A percentile compares a stretch with the other conserved stretches of the same genome.
These are phyloP conservation scores for Siphamia tubifer DNA, from an alignment of 2,113 vertebrate species.

Conservation along the genomic window DNA sequence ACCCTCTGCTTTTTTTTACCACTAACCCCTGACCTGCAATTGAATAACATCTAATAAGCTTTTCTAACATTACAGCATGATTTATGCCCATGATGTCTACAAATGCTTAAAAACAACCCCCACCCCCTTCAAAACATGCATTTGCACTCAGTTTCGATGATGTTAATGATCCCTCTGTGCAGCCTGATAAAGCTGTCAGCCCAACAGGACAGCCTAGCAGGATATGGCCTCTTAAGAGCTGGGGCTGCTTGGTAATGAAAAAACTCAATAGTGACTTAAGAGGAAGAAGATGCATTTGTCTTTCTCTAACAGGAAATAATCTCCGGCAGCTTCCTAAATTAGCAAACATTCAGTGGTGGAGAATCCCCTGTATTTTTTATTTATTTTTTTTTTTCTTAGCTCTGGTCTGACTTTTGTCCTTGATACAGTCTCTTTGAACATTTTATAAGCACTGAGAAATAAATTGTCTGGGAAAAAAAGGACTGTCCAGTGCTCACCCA, in stretches of 20 bases:
- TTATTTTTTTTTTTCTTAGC: neutral
- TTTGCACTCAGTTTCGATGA: neutral
- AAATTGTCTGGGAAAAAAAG: neutral
- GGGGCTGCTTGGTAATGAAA: constrained; percentile 12
- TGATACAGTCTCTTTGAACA: neutral
- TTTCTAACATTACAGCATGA: neutral
- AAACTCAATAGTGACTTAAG: neutral
- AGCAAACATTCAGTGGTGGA: constrained; percentile 5
- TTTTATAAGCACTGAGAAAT: neutral
- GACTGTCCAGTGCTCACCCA: too few species aligned
- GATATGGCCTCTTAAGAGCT: constrained; percentile 5
- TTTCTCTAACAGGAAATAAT: constrained; percentile 39
- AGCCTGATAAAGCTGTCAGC: constrained; percentile 13
- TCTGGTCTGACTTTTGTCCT: neutral
- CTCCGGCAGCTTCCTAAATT: constrained; percentile 32
- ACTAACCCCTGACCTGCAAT: constrained; percentile 15
- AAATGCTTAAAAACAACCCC: neutral
- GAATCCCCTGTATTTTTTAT: neutral
- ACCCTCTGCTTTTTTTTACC: neutral
- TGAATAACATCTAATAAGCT: neutral
- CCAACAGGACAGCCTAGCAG: constrained; percentile 18
- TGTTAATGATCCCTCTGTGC: constrained; percentile 19
- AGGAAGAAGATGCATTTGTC: constrained; percentile 21
- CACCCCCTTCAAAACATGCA: neutral
- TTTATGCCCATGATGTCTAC: neutral